These are phyloP conservation scores for Charaxes varanes DNA, from an alignment of 1,140 invertebrate species.

Conservation along the genomic window DNA sequence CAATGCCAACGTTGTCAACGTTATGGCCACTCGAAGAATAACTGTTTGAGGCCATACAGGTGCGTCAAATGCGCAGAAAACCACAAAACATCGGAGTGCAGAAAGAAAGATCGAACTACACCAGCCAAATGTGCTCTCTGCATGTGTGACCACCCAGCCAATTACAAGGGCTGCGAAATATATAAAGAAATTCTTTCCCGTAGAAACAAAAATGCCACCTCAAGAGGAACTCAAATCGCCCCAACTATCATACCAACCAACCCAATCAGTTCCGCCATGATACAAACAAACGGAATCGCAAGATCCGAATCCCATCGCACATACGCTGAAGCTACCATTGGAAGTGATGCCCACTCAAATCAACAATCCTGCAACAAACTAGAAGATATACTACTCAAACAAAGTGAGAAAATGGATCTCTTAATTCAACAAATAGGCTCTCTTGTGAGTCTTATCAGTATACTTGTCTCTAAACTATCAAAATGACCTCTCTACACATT, in stretches of 20 bases:
- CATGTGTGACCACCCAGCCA: conserved; percentile 14
- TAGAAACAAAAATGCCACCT: conserved; percentile 1
- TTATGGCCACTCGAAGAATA: conserved; percentile 24
- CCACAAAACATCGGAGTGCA: conserved; percentile 19
- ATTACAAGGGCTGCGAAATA: conserved; percentile 20
- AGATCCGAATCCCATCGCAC: background rate
- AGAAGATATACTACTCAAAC: conserved; percentile 11
- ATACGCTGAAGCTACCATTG: background rate
- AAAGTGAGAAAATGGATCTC: conserved; percentile 24
- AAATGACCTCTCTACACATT: conserved; percentile 16
- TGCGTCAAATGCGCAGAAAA: conserved; percentile 21
- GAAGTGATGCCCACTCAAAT: too few species aligned
- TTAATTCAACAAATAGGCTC: conserved; percentile 28
- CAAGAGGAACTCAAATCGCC: background rate
- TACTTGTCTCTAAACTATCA: conserved; percentile 17
- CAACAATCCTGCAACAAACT: too few species aligned
- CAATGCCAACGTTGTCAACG: conserved; percentile 26
- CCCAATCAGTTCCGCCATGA: too few species aligned
- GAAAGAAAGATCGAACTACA: conserved; percentile 12
- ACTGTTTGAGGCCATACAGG: conserved; percentile 18
- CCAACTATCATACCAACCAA: background rate
- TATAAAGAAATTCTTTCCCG: conserved; percentile 23
- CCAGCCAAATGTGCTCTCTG: conserved; percentile 22
- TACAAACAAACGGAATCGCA: too few species aligned
- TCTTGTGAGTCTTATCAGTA: conserved; percentile 20